Evolutionary conservation across 1,140 invertebrate genomes (phyloP), one percentile per base, ranked within the genome.

Genomic region (Microplitis mediator): DNA sequence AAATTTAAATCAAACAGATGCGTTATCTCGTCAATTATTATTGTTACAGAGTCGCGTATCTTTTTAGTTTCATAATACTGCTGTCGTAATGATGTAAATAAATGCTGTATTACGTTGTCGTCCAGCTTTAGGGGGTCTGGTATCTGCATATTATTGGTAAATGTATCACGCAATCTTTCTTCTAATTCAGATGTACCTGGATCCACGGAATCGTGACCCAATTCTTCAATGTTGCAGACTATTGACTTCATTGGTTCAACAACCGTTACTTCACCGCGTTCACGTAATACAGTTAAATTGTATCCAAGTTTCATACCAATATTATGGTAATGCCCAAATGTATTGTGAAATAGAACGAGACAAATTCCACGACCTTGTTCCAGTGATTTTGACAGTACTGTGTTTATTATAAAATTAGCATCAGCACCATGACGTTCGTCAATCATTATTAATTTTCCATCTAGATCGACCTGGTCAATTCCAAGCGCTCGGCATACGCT

Each of bases 231-330:
- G 76, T 79, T 81, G 36, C 78, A 82, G 4, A 79, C 82, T 65
- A 91, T 88, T 74, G 86, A 84, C 75, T 84, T 90, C 72, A 89
- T 87, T 31, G 88, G 87, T 80, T 91, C 90, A 51, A 90, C 88
- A 69, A 91, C 87, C 56, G 85, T 80, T 8, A 92, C 80, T 11
- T 87, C 81, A 2, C 85, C 88, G 65, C 88, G 84, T 14, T 90
- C 88, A 67, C 89, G 81, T 75, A 90, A 82, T 68, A 89, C 87
- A 39, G 88, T 87, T 32, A 93, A 84, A 82, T 93, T 92, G 77
- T 92, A 93, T 34, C 92, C 92, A 77, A 93, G 85, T 79, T 92
- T 91, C 79, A 91, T 89, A n/a, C 92, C 91, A 65, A 93, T 88
- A 83, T 90, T 91, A 64, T 93, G 90, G 77, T 93, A 94, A 79